A percentile compares a stretch with the other conserved stretches of the same genome.
These are phyloP conservation scores for Steatocranus sp. DNA, from an alignment of 2,797 vertebrate genomes.

Conservation along the genomic window DNA sequence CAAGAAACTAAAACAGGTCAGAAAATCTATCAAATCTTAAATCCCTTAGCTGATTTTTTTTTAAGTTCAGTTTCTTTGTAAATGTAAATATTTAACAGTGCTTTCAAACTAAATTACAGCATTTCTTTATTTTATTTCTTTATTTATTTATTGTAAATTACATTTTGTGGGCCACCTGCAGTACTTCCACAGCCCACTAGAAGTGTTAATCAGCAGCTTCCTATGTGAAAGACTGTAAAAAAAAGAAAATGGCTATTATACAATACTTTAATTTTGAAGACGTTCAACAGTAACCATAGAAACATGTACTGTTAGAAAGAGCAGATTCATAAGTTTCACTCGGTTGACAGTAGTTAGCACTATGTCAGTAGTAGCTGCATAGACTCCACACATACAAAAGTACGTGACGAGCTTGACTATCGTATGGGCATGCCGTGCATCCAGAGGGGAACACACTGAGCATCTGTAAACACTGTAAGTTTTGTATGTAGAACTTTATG, in stretches of 20 bases:
- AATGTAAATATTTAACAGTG: not conserved
- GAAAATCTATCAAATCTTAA: not conserved
- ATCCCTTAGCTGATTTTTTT: not conserved
- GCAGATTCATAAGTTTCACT: not conserved
- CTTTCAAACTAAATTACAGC: not conserved
- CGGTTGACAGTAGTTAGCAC: not conserved
- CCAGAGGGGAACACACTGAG: not conserved
- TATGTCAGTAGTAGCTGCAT: not conserved
- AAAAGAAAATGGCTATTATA: too few relatives aligned
- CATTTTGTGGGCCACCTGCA: not conserved
- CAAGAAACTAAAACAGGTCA: too few relatives aligned
- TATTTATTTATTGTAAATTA: not conserved
- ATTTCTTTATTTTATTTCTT: not conserved
- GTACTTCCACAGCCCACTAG: not conserved
- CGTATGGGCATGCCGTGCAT: not conserved
- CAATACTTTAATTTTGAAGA: too few relatives aligned
- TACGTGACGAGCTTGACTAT: not conserved
- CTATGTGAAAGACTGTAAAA: too few relatives aligned
- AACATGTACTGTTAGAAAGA: too few relatives aligned
- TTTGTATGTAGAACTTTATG: not conserved
- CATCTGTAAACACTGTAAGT: not conserved
- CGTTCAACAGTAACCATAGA: too few relatives aligned
- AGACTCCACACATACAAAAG: not conserved
- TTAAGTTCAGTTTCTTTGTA: not conserved
- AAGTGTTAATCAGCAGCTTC: too few relatives aligned